phyloP scores from a whole-genome alignment of 2,888 invertebrate species.

The Elgonia sp. region DNA sequence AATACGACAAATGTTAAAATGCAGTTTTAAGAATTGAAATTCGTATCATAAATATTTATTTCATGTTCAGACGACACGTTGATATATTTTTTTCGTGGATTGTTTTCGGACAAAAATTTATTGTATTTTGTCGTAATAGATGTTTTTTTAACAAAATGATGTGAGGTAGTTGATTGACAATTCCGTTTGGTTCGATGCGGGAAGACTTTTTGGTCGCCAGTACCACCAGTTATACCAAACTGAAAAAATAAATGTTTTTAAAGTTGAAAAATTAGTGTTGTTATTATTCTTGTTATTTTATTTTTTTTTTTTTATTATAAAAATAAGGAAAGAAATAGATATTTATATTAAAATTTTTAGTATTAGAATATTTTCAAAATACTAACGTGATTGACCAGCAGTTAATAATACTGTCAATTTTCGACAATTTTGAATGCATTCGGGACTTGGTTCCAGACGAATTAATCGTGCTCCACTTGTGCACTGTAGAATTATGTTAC shows the following conservation, averaged over 20 bases:
- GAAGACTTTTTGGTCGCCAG: conserved; percentile 91
- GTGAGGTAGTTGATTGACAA: conserved; percentile 91
- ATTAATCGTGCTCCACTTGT: conserved; percentile 92
- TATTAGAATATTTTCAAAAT: not conserved
- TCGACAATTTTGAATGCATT: conserved; percentile 92
- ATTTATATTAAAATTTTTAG: too few species aligned
- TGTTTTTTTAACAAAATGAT: conserved; percentile 89
- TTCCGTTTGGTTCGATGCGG: conserved; percentile 89
- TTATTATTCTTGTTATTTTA: too few species aligned
- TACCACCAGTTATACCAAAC: conserved; percentile 96
- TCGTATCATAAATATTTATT: not conserved
- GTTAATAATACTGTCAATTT: conserved; percentile 91
- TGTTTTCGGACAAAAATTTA: not conserved
- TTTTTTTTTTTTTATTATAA: too few species aligned
- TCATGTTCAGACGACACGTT: not conserved
- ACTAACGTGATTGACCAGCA: conserved; percentile 92
- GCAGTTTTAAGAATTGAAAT: not conserved
- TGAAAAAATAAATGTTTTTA: conserved; percentile 83
- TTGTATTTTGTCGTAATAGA: not conserved
- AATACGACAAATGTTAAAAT: not conserved
- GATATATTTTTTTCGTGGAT: not conserved
- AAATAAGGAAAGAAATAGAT: too few species aligned
- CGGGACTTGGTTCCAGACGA: conserved; percentile 92
- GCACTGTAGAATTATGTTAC: conserved; percentile 92
- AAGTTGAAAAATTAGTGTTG: too few species aligned